A percentile compares a stretch with the other conserved stretches of the same genome.
Evolutionary conservation across 37 sponge, comb jelly and placozoan species (phyloP).

Genomic region (Beroe forskalii): DNA sequence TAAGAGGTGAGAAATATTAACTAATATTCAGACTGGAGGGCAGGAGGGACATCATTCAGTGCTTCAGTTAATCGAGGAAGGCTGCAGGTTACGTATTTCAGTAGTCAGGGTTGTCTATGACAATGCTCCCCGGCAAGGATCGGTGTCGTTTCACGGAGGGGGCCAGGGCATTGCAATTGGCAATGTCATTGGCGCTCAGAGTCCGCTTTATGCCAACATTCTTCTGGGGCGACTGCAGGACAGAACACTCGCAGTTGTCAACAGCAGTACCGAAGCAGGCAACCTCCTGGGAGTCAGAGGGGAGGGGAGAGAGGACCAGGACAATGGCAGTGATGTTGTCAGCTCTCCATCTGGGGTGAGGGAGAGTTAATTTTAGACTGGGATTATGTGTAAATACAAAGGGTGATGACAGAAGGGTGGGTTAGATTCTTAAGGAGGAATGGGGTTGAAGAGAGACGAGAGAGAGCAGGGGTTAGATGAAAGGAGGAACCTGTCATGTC

Average conservation of each 20-base stretch:
- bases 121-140: neutral
- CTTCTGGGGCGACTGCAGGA: constrained; percentile 8
- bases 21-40: too few relatives aligned
- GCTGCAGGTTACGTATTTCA: too few relatives aligned
- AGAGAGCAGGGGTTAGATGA: too few relatives aligned
- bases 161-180: neutral
- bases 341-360: constrained; percentile 48
- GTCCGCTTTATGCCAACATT: constrained; percentile 11
- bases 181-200: neutral
- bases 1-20: too few relatives aligned
- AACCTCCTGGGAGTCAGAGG: neutral
- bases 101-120: constrained; percentile 17
- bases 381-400: too few relatives aligned
- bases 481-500: too few relatives aligned
- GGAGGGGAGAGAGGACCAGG: neutral
- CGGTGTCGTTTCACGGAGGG: constrained; percentile 31
- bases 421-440: too few relatives aligned
- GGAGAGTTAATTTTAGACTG: neutral
- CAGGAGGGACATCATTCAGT: too few relatives aligned
- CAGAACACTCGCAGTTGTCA: constrained; percentile 1
- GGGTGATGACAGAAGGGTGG: too few relatives aligned
- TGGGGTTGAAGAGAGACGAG: too few relatives aligned
- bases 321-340: constrained; percentile 64
- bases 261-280: neutral
- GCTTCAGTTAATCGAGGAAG: too few relatives aligned